Conservation (phyloP, 2,888 invertebrate genomes). For the Caenorhabditis sp. region DNA sequence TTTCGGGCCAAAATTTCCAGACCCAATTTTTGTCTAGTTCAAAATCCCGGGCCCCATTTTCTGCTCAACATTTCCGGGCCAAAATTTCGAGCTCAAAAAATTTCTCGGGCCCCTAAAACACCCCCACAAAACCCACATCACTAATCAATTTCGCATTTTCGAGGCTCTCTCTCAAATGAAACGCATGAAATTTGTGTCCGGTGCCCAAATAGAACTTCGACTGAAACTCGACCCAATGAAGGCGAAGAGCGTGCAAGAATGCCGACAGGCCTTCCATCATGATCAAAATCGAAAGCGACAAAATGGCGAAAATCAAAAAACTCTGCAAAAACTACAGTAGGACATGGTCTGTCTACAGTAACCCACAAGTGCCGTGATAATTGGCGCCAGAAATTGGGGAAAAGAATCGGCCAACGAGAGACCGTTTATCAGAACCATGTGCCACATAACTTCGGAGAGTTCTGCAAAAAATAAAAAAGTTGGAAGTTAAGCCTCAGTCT, state of each 20-base stretch:
- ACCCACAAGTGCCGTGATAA: not conserved
- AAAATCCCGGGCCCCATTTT: no score
- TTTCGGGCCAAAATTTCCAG: no score
- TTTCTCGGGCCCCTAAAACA: no score
- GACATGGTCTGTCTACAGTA: not conserved
- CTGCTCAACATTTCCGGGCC: no score
- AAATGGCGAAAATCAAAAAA: conserved; percentile 87
- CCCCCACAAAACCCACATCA: not conserved
- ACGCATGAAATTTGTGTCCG: not conserved
- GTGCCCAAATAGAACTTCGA: conserved; percentile 91
- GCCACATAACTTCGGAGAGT: conserved; percentile 32
- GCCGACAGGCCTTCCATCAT: conserved; percentile 99
- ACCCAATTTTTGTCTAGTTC: no score
- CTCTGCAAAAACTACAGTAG: not conserved
- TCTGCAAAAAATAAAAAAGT: conserved; percentile 2
- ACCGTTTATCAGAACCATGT: conserved; percentile 53
- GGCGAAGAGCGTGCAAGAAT: conserved; percentile 79
- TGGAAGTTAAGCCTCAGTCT: no score
- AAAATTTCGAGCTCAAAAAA: not conserved
- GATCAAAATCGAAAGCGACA: conserved; percentile 92
- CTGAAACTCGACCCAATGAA: conserved; percentile 86
- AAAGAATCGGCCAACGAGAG: conserved; percentile 22
- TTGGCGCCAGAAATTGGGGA: conserved; percentile 4
- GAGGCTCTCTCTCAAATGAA: not conserved
- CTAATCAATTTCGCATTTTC: not conserved